Conservation (phyloP, 1,140 invertebrate genomes). For the Neodiprion fabricii region DNA sequence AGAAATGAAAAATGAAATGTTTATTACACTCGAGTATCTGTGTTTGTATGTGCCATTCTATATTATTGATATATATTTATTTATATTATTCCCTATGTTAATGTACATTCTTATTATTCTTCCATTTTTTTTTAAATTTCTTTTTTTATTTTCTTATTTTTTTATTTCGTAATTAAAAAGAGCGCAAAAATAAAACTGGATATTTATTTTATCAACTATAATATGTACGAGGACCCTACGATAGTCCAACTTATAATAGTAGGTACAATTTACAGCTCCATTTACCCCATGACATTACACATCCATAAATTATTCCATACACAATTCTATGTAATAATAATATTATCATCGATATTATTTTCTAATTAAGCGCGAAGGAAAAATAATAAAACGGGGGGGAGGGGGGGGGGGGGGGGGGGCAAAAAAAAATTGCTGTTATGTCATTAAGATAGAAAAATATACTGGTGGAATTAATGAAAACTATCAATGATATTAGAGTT, state of each 20-base stretch:
- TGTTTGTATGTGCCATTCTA: conserved; percentile 46
- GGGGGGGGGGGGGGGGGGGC: too few species aligned
- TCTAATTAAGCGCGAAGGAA: conserved; percentile 29
- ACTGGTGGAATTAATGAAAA: conserved; percentile 9
- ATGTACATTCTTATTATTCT: conserved; percentile 49
- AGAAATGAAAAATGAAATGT: conserved; percentile 38
- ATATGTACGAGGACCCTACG: conserved; percentile 25
- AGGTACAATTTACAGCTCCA: conserved; percentile 53
- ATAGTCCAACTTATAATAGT: conserved; percentile 47
- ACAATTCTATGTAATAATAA: conserved; percentile 31
- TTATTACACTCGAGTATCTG: conserved; percentile 38
- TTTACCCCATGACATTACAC: background rate
- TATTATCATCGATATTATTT: conserved; percentile 24
- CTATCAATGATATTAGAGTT: conserved; percentile 8
- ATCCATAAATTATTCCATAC: conserved; percentile 17
- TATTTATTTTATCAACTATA: conserved; percentile 47
- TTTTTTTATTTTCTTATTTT: conserved; percentile 23
- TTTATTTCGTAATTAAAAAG: conserved; percentile 29
- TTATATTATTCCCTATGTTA: conserved; percentile 47
- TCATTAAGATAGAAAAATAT: conserved; percentile 36
- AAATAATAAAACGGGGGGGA: conserved; percentile 2
- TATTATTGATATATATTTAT: conserved; percentile 47
- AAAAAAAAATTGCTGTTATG: conserved; percentile 42
- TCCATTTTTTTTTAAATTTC: conserved; percentile 23
- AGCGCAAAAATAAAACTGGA: conserved; percentile 55